A percentile compares a stretch with the other conserved stretches of the same genome.
Evolutionary conservation across 2,113 vertebrate species (phyloP).

Genomic region (Colistium nudipinnis): DNA sequence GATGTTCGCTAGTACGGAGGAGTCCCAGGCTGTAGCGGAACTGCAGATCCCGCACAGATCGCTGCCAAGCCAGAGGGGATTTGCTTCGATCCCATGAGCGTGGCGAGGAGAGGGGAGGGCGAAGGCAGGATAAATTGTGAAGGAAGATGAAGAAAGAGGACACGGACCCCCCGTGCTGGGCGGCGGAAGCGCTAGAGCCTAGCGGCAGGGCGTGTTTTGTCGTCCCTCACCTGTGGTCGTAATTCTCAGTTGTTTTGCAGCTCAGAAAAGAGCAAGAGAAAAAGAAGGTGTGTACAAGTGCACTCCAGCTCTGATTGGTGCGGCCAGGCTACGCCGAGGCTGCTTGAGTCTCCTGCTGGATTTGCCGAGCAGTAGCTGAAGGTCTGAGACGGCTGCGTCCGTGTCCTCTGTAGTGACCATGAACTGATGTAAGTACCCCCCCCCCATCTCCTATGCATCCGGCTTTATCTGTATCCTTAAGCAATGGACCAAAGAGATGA

Average conservation of each 20-base stretch:
- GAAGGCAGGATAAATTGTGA: slow-evolving; percentile 28
- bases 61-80: slow-evolving; percentile 75
- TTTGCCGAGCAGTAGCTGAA: slow-evolving; percentile 49
- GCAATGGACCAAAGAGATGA: slow-evolving; percentile 1
- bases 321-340: slow-evolving; percentile 45
- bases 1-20: slow-evolving; percentile 78
- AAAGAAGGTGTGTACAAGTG: slow-evolving; percentile 43
- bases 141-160: slow-evolving; percentile 45
- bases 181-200: slow-evolving; percentile 30
- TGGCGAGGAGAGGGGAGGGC: slow-evolving; percentile 49
- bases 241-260: slow-evolving; percentile 52
- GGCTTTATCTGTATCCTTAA: slow-evolving; percentile 17
- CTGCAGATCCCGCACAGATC: slow-evolving; percentile 79
- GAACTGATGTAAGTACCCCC: slow-evolving; percentile 72
- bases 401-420: slow-evolving; percentile 54
- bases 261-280: slow-evolving; percentile 29
- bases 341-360: slow-evolving; percentile 66
- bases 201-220: slow-evolving; percentile 43
- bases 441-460: slow-evolving; percentile 25
- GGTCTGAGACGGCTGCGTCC: slow-evolving; percentile 43
- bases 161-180: slow-evolving; percentile 16
- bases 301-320: slow-evolving; percentile 51
- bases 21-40: slow-evolving; percentile 77
- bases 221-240: slow-evolving; percentile 66
- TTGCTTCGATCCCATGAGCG: slow-evolving; percentile 60